These are phyloP conservation scores for Callaeas wilsoni DNA, from an alignment of 2,113 vertebrate species.

Conservation along the genomic window DNA sequence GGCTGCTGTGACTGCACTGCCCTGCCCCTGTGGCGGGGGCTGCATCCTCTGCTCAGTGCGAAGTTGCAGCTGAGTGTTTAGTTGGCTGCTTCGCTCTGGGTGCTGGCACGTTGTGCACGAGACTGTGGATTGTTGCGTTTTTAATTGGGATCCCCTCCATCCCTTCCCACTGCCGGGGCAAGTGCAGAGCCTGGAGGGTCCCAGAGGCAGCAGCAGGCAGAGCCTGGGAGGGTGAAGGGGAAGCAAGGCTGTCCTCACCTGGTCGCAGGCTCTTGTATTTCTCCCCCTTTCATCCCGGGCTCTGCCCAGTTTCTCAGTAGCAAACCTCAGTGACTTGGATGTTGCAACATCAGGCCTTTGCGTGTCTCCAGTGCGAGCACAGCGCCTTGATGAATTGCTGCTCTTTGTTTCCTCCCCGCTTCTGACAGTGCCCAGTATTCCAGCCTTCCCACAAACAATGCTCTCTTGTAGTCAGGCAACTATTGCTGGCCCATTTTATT, in stretches of 20 bases:
- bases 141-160: not conserved
- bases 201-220: not conserved
- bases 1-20: fast-evolving
- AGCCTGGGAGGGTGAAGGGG: not conserved
- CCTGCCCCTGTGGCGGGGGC: not conserved
- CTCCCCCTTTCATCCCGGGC: not conserved
- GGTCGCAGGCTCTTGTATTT: not conserved
- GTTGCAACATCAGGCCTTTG: conserved; percentile 9
- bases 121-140: not conserved
- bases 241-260: not conserved
- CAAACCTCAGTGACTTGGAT: not conserved
- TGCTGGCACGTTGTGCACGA: not conserved
- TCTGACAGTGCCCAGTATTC: conserved; percentile 50
- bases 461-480: conserved; percentile 38
- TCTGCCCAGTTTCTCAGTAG: not conserved
- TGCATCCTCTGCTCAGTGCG: fast-evolving
- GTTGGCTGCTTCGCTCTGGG: not conserved
- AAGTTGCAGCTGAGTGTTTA: not conserved
- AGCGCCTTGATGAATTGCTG: conserved; percentile 44
- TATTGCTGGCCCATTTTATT: conserved; percentile 38
- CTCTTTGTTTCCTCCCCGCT: conserved; percentile 39
- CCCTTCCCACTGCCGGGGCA: not conserved
- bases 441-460: conserved; percentile 31
- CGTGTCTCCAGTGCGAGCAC: not conserved
- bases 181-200: not conserved